phyloP scores from a whole-genome alignment of 2,888 invertebrate genomes.

The Lordiphosa andalusiaca region DNA sequence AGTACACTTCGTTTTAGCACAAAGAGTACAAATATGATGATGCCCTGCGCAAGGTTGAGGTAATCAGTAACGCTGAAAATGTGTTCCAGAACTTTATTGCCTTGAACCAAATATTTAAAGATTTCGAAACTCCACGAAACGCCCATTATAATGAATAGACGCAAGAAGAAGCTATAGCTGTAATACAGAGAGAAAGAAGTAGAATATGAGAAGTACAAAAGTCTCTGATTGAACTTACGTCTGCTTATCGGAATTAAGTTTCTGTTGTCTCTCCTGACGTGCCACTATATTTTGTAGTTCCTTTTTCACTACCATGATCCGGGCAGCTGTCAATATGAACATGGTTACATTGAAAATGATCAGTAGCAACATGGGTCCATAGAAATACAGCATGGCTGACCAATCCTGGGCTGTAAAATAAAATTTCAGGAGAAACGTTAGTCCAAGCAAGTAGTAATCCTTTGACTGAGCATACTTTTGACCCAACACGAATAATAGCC shows the following conservation, averaged over 20 bases:
- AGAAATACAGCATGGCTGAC: constrained; percentile 74
- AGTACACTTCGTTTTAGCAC: constrained; percentile 59
- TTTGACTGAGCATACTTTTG: constrained; percentile 77
- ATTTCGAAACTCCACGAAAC: constrained; percentile 91
- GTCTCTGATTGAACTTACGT: constrained; percentile 50
- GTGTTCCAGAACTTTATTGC: fast-evolving
- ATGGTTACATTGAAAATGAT: constrained; percentile 70
- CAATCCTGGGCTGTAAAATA: constrained; percentile 50
- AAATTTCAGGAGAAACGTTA: constrained; percentile 16
- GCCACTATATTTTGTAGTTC: constrained; percentile 55
- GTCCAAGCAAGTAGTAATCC: too few relatives aligned
- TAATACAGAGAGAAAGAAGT: background rate
- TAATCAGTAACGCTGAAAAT: constrained; percentile 31
- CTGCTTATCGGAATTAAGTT: constrained; percentile 62
- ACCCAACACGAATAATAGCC: constrained; percentile 83
- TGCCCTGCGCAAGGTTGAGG: constrained; percentile 56
- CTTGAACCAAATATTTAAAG: constrained; percentile 83
- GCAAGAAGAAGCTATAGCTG: constrained; percentile 89
- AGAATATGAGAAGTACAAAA: too few relatives aligned
- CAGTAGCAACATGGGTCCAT: constrained; percentile 69
- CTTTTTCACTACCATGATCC: constrained; percentile 65
- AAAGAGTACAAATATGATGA: constrained; percentile 66
- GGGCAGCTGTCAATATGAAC: constrained; percentile 71
- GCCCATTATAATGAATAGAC: constrained; percentile 91
- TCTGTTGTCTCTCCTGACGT: constrained; percentile 56